Evolutionary conservation across 2,797 vertebrate species (phyloP).

Genomic region (Amphiprion clarkii): DNA sequence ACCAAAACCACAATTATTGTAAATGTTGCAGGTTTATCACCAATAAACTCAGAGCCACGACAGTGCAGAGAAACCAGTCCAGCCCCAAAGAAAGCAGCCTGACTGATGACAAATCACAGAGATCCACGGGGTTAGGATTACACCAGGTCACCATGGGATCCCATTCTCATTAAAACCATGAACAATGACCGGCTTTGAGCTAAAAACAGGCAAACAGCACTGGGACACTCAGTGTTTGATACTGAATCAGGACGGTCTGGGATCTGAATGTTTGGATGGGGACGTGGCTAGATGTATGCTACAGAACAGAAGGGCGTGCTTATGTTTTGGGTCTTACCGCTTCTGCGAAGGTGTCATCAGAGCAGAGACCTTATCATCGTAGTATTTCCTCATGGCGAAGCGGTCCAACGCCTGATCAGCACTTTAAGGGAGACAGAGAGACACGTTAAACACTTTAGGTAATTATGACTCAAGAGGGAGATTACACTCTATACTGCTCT

Average conservation of each 20-base stretch:
- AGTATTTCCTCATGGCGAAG: constrained; percentile 98
- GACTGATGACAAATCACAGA: constrained; percentile 49
- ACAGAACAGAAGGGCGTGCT: constrained; percentile 48
- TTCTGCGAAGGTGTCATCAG: constrained; percentile 97
- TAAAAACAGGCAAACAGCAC: constrained; percentile 43
- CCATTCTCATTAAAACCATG: constrained; percentile 37
- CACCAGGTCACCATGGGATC: constrained; percentile 48
- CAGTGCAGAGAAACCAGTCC: background rate
- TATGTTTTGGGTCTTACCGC: constrained; percentile 85
- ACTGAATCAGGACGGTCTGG: constrained; percentile 46
- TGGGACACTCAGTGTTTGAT: constrained; percentile 18
- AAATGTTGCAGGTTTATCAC: background rate
- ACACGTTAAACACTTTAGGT: constrained; percentile 67
- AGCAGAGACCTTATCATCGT: constrained; percentile 95
- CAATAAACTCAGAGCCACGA: constrained; percentile 10
- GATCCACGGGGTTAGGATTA: constrained; percentile 50
- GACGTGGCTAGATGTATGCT: constrained; percentile 10
- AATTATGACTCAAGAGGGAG: constrained; percentile 69
- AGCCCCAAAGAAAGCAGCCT: constrained; percentile 5
- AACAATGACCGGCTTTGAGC: constrained; percentile 33
- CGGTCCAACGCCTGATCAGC: constrained; percentile 97
- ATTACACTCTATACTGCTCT: constrained; percentile 56
- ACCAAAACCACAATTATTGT: background rate
- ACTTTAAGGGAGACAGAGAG: constrained; percentile 82
- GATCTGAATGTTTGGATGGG: constrained; percentile 42